Evolutionary conservation across 2,888 invertebrate species (phyloP).

Genomic region (Zaprionus obscuricornis): DNA sequence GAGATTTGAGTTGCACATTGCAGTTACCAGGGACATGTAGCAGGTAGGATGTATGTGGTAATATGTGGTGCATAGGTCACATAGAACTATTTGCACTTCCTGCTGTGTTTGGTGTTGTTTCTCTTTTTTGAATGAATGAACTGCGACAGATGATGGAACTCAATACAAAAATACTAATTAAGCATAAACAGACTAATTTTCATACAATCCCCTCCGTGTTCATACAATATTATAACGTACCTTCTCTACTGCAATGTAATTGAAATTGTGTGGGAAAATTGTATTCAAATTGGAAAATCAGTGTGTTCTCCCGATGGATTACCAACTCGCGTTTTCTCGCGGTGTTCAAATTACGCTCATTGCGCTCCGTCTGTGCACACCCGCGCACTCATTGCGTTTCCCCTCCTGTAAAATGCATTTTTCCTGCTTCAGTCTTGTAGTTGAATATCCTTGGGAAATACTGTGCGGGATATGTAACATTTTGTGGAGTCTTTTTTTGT

Average conservation of each 20-base stretch:
- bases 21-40: neutral
- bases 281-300: conserved; percentile 62
- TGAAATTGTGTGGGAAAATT: conserved; percentile 61
- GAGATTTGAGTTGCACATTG: conserved; percentile 20
- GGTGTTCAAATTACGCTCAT: conserved; percentile 79
- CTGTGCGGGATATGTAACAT: conserved; percentile 4
- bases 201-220: conserved; percentile 16
- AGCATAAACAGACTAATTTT: conserved; percentile 77
- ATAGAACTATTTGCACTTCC: conserved; percentile 56
- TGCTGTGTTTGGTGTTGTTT: conserved; percentile 18
- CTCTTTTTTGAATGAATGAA: neutral
- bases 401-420: conserved; percentile 48
- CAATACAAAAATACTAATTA: conserved; percentile 71
- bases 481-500: conserved; percentile 10
- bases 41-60: conserved; percentile 25
- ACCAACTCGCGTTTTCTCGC: conserved; percentile 66
- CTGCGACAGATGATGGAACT: conserved; percentile 41
- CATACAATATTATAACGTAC: conserved; percentile 11
- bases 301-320: conserved; percentile 53
- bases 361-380: conserved; percentile 55
- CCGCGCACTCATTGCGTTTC: conserved; percentile 26
- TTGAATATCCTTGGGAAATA: conserved; percentile 78
- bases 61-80: conserved; percentile 1
- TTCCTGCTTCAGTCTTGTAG: conserved; percentile 53
- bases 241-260: too few relatives aligned